Base-by-base conservation (phyloP, 1,140 invertebrate genomes). In the Euura saliciscinereae region DNA sequence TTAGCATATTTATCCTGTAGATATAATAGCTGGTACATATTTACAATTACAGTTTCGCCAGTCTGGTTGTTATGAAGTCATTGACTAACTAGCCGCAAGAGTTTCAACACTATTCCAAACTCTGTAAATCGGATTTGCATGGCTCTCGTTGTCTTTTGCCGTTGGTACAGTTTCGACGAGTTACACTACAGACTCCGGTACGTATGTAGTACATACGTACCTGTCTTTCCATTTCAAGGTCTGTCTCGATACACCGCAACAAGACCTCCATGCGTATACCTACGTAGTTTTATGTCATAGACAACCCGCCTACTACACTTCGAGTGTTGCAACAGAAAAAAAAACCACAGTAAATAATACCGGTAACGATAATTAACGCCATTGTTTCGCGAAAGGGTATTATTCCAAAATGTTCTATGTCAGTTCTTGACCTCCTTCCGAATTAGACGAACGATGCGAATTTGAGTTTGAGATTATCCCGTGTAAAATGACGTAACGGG, bases 31-130 rank as follows among this genome's bases (percentile, higher is more conserved):
- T 28, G 0, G 28, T 28, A 28, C 28, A 28, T 28, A 28, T 28
- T 28, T 28, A 28, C 28, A 28, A 28, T 28, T 28, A 28, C 28
- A 28, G 13, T 59, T 59, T 59, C 51, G 51, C 51, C 51, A 59
- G 51, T n/a, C 8, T 59, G 51, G 8, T 4, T 59, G 13, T 59
- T 59, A 59, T 59, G 51, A 59, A 59, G 51, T 6, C 51, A 59
- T 59, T 59, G 51, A 59, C 51, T 59, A 59, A 59, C 51, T 59
- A n/a, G 51, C 51, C 13, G 51, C 51, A 59, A 59, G 51, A 59
- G 51, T 59, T 59, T 59, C 51, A 59, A 59, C 51, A 59, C 51
- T 59, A 59, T 4, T 11, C 51, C 51, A n/a, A 59, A 11, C 8
- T 59, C 8, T 59, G 51, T n/a, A 59, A 59, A 59, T 28, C 28